Base-by-base conservation (phyloP, 1,140 invertebrate genomes). In the Caligus rogercresseyi region DNA sequence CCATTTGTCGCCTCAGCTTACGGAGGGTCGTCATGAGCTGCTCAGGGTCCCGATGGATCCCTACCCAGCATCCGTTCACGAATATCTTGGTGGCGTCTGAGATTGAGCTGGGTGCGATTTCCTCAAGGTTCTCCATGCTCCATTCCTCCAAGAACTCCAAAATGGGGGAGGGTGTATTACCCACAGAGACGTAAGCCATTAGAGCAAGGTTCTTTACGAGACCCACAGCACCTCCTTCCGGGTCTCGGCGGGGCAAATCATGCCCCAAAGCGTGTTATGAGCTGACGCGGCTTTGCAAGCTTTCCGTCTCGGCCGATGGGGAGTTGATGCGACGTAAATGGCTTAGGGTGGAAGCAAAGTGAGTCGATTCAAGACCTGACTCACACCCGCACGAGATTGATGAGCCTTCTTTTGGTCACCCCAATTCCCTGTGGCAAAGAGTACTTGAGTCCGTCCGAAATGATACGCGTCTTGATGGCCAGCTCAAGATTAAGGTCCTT, bases 331-430 rank as follows among this genome's bases (percentile, higher is more conserved):
- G 82, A 52, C 95, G 77, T 66, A 98, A 82, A 83, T 98, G 95
- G 23, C 93, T 98, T 60, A 98, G 76, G 0, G 94, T 98, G 0
- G 95, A 98, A 13, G 91, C 94, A 78, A 94, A 98, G 95, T 98
- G 52, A 98, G 75, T 66, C 95, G 78, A 71, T 95, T 95, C 73
- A 95, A 86, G 72, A 93, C 90, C 78, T 91, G 89, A 61, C 85
- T 87, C 14, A 91, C 88, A 25, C 89, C 89, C 67, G 92, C 91
- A 74, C 92, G 79, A 3, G 90, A 88, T 75, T 95, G 90, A 84
- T 98, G 94, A 65, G 95, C 95, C 74, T 98, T 98, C 73, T 98
- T 98, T n/a, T 98, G 95, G 73, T 98, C 95, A 31, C 95, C 95
- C 95, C 95, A 98, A 75, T 98, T 98, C 25, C 95, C 95, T 43